Evolutionary conservation across 2,113 vertebrate species (phyloP).

Genomic region (Microcebus jonahi): DNA sequence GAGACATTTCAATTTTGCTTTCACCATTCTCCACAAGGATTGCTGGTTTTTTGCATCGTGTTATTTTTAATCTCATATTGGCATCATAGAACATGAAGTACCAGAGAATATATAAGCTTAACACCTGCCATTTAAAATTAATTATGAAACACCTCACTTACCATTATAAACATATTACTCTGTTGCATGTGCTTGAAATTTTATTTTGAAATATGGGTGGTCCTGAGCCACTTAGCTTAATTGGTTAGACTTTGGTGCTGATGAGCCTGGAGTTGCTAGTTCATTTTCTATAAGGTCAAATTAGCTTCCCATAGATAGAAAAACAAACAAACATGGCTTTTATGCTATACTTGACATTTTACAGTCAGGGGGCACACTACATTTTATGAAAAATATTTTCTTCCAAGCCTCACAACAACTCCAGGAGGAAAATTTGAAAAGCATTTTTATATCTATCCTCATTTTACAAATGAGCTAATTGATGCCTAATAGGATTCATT

Average conservation of each 20-base stretch:
- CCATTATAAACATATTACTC: constrained; percentile 24
- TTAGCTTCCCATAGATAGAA: neutral
- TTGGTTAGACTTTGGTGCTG: constrained; percentile 13
- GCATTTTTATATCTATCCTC: neutral
- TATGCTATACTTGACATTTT: neutral
- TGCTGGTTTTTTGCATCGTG: neutral
- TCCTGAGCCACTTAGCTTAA: constrained; percentile 45
- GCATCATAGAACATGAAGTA: neutral
- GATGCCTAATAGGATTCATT: neutral
- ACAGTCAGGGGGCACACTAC: neutral
- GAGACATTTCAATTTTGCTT: neutral
- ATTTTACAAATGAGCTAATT: neutral
- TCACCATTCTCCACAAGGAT: neutral
- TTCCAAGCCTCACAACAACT: neutral
- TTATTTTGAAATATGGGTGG: constrained; percentile 57
- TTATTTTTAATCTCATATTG: constrained; percentile 33
- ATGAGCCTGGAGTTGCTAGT: neutral
- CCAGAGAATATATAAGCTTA: neutral
- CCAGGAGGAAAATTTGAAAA: neutral
- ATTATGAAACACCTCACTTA: constrained; percentile 64
- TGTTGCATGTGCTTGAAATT: constrained; percentile 56
- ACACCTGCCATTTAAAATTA: constrained; percentile 65
- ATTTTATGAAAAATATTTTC: constrained; percentile 24
- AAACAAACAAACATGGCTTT: neutral
- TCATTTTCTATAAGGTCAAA: neutral